These are phyloP conservation scores for Tetragnatha montana DNA, from an alignment of 2,888 invertebrate species.

Conservation along the genomic window DNA sequence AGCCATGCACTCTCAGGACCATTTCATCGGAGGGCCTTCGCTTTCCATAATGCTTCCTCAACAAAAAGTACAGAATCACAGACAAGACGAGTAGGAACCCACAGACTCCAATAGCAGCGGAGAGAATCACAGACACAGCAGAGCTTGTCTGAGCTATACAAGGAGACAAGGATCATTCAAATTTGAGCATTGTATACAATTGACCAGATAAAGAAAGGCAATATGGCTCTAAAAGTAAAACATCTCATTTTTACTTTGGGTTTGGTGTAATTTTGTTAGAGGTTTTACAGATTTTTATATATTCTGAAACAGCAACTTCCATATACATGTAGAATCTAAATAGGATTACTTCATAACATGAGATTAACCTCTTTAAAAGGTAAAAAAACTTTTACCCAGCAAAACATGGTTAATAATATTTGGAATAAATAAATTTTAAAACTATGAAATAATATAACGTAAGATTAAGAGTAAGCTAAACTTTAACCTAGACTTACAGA, in stretches of 20 bases:
- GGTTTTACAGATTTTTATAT: no score
- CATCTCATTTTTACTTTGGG: no score
- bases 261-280: not conserved
- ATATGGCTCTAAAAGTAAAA: no score
- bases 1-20: constrained; percentile 81
- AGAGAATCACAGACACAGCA: constrained; percentile 75
- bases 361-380: no score
- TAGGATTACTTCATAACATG: no score
- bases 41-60: constrained; percentile 78
- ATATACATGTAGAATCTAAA: no score
- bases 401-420: not conserved
- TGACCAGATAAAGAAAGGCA: not conserved
- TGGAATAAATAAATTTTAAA: not conserved
- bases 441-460: not conserved
- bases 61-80: constrained; percentile 81
- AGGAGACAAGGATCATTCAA: not conserved
- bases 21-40: constrained; percentile 80
- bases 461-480: no score
- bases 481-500: no score
- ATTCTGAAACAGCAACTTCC: no score
- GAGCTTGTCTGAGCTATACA: constrained; percentile 64
- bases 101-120: constrained; percentile 84
- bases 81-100: constrained; percentile 82
- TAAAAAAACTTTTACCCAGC: no score
- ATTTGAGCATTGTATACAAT: not conserved